Base-by-base conservation (phyloP, 2,888 invertebrate species). In the Tromatobia lineatoria region DNA sequence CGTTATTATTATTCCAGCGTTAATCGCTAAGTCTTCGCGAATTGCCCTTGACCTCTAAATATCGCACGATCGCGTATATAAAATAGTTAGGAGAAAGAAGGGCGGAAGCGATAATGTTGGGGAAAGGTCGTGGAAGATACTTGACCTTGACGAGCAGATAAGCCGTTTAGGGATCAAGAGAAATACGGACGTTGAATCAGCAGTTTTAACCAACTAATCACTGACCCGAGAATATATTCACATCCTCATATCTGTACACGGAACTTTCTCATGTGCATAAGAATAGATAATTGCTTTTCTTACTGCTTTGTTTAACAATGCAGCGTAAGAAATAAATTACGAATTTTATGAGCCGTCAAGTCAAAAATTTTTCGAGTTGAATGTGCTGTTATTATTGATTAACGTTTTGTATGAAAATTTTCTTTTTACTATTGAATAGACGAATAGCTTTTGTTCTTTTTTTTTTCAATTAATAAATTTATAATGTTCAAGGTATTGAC, bases 1-100 rank as follows among this genome's bases (percentile, higher is more conserved):
- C 54, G 34, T 34, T 69, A 69, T 69, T 52, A 34, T 69, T 71
- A 57, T 71, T 45, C n/a, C 20, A 54, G n/a, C 71, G 54, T 57
- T 23, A 23, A 54, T 23, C 23, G 20, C 20, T 25, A 69, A 29
- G 18, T 38, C 54, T 8, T 42, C 38, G 15, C 42, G 23, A 42
- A 18, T 59, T 45, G 18, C 45, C 45, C 59, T n/a, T 29, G 38
- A 57, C 42, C 54, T 57, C 38, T 20, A 38, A 71, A 71, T 23
- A 57, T 71, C 42, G 57, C 38, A 42, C 71, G 54, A 42, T 71
- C 15, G 38, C 23, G 23, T 50, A n/a, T 34, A 25, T 6, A 45
- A 67, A 47, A 1, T 13, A 20, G 2, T n/a, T 23, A 2, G 11
- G n/a, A 38, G 15, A 15, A 47, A 50, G n/a, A 34, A 61, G 13